These are phyloP conservation scores for Hippasteria phrygiana DNA, from an alignment of 53 echinoderm and acorn worm species.

Conservation along the genomic window DNA sequence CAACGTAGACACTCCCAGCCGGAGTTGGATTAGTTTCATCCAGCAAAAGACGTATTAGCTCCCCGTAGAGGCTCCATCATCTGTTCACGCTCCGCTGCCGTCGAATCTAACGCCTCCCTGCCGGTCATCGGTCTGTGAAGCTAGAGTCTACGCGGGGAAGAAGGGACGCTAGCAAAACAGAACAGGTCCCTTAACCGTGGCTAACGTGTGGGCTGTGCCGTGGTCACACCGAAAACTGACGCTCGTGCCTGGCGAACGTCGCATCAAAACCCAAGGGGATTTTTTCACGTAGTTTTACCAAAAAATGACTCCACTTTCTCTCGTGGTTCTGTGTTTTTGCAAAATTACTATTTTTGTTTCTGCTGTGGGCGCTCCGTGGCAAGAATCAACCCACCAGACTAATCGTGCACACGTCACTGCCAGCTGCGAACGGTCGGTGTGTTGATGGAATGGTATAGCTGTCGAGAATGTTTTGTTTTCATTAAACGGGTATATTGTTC, in stretches of 20 bases:
- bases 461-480: not conserved
- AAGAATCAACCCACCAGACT: not conserved
- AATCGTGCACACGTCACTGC: not conserved
- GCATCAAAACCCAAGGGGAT: no score
- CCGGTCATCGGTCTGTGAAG: not conserved
- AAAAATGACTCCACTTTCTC: no score
- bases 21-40: not conserved
- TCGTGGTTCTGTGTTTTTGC: not conserved
- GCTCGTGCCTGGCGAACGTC: no score
- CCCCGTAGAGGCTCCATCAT: not conserved
- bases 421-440: not conserved
- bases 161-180: not conserved
- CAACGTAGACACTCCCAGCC: not conserved
- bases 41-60: not conserved
- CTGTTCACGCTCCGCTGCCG: not conserved
- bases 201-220: not conserved
- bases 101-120: not conserved
- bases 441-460: not conserved
- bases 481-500: slow-evolving; percentile 11
- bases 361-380: not conserved
- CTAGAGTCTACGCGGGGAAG: not conserved
- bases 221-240: not conserved
- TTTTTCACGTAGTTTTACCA: no score
- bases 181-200: not conserved
- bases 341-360: not conserved